These are phyloP conservation scores for Ophthalmolycus amberensis DNA, from an alignment of 2,113 vertebrate species.

Conservation along the genomic window DNA sequence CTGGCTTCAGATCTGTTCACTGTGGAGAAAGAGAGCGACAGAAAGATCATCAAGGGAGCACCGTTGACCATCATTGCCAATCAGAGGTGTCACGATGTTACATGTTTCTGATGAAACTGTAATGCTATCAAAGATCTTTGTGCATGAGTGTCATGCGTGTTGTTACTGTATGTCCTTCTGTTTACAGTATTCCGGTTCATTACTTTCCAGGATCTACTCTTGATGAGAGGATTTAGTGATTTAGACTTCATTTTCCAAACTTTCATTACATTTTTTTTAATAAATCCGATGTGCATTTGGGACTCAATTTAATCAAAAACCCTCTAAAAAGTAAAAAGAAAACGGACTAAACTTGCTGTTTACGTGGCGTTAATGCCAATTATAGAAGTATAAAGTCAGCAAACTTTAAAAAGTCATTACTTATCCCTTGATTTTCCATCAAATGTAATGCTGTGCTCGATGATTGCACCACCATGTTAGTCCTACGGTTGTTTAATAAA, in stretches of 20 bases:
- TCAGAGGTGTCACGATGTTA: slow-evolving; percentile 56
- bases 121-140: slow-evolving; percentile 30
- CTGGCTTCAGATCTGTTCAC: slow-evolving; percentile 57
- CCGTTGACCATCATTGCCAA: slow-evolving; percentile 42
- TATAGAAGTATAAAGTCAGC: slow-evolving; percentile 44
- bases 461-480: slow-evolving; percentile 6
- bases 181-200: slow-evolving; percentile 10
- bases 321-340: not conserved
- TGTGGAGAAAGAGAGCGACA: slow-evolving; percentile 57
- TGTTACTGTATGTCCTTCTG: not conserved
- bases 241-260: slow-evolving; percentile 40
- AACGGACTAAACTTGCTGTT: slow-evolving; percentile 13
- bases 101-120: slow-evolving; percentile 46
- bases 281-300: slow-evolving; percentile 28
- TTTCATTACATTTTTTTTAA: slow-evolving; percentile 36
- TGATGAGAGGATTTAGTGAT: slow-evolving; percentile 29
- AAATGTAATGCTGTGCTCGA: slow-evolving; percentile 9
- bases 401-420: slow-evolving; percentile 30
- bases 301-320: slow-evolving; percentile 19
- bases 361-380: slow-evolving; percentile 35
- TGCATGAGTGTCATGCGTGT: not conserved
- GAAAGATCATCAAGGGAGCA: slow-evolving; percentile 43
- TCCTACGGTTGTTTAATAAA: slow-evolving; percentile 16
- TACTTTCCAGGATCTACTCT: slow-evolving; percentile 34
- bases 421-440: slow-evolving; percentile 26